phyloP scores from a whole-genome alignment of 2,797 vertebrate genomes.

The Rhynchonycteris naso region DNA sequence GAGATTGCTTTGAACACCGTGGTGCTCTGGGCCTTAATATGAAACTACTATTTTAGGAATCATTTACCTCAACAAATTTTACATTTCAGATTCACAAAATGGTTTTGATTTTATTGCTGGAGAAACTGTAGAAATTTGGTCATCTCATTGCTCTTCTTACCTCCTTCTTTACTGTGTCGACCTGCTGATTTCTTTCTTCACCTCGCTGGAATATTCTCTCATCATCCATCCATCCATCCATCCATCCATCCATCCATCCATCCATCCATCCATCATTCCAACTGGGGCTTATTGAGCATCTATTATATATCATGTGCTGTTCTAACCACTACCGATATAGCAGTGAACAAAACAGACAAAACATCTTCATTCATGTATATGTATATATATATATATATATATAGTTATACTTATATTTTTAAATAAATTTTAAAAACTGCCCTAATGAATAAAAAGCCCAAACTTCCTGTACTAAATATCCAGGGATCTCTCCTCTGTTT shows the following conservation, averaged over 20 bases:
- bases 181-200: neutral
- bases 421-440: neutral
- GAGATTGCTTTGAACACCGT: neutral
- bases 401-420: neutral
- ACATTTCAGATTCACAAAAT: neutral
- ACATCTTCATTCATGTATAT: neutral
- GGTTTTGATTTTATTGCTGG: neutral
- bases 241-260: neutral
- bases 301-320: neutral
- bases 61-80: neutral
- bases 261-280: neutral
- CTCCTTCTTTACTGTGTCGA: neutral
- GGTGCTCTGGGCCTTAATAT: neutral
- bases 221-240: neutral
- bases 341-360: neutral
- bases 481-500: neutral
- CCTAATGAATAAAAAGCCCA: neutral
- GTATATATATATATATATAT: neutral
- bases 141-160: neutral
- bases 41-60: slow-evolving; percentile 44
- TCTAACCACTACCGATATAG: neutral
- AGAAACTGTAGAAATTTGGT: neutral
- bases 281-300: neutral
- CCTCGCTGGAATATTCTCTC: neutral
- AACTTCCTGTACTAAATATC: neutral